These are phyloP conservation scores for Dermatophagoides farinae DNA, from an alignment of 1,140 invertebrate genomes.

Conservation along the genomic window DNA sequence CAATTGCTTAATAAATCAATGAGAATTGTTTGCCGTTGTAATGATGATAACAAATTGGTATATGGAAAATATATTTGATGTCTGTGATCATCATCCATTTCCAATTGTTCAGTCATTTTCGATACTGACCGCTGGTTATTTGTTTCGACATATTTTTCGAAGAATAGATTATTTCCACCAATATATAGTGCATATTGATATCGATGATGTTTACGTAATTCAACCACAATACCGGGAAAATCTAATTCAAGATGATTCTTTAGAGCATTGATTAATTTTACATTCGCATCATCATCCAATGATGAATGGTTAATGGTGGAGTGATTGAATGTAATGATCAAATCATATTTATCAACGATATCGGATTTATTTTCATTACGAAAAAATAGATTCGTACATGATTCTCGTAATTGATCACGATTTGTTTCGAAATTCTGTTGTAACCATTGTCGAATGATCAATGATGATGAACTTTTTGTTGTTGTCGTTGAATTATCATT, in stretches of 20 bases:
- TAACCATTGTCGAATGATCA: neutral
- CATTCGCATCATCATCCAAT: neutral
- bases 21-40: slow-evolving; percentile 8
- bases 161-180: neutral
- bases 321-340: slow-evolving; percentile 1
- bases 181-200: slow-evolving; percentile 5
- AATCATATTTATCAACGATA: neutral
- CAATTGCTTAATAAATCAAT: neutral
- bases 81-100: too few species aligned
- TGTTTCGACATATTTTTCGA: neutral
- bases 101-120: too few species aligned
- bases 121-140: neutral
- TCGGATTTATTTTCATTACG: neutral
- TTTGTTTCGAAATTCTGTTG: neutral
- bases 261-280: neutral
- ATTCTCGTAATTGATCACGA: neutral
- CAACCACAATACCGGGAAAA: neutral
- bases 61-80: neutral
- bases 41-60: neutral
- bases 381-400: neutral
- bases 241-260: neutral
- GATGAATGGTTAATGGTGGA: neutral
- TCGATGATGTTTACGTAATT: neutral
- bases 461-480: too few species aligned
- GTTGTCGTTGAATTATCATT: too few species aligned